Evolutionary conservation across 2,797 vertebrate species (phyloP), one percentile per base, ranked within the genome.

Genomic region (Nyctalus aviator): DNA sequence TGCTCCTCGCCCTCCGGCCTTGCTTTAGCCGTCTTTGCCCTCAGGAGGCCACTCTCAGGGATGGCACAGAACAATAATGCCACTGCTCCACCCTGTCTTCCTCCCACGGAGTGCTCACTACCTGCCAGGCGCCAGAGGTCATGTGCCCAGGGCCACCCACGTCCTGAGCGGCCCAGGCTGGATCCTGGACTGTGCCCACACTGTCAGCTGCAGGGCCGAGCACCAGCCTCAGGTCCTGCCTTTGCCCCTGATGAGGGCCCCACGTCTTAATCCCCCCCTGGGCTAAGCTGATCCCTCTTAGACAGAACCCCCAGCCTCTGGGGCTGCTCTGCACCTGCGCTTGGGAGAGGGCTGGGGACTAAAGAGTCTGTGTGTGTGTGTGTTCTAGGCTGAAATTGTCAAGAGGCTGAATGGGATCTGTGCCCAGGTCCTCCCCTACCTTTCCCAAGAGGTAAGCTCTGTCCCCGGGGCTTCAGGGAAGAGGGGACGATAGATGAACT

Each of bases 331-430:
- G 57, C 30, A 12, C 57, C 78, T 27, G 66, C 3, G 4, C 59
- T n/a, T 4, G 0, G 50, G 17, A 77, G 32, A 21, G 75, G 21
- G 15, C 50, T 37, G 7, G 15, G 18, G 41, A n/a, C 71, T 79
- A 13, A 41, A 41, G 44, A 7, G 0, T 25, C 62, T 41, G 73
- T 94, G 68, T 93, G 27, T 82, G 48, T n/a, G 35, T 41, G 37
- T 83, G 78, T 97, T 94, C 32, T 96, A 99, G 99, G 99, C 99
- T 30, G 99, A 99, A 97, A 99, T 99, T 1, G 99, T 99, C 96
- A 99, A 99, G 98, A 98, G 99, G 98, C 98, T 99, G 98, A 99
- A 99, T 3, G 99, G 99, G 88, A 99, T 99, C 97, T 99, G 99
- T 25, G 99, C 99, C 48, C 99, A 99, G 98, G 99, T 99, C 96